Base-by-base conservation (phyloP, 2,888 invertebrate genomes). In the Polydrusus pterygomalis region DNA sequence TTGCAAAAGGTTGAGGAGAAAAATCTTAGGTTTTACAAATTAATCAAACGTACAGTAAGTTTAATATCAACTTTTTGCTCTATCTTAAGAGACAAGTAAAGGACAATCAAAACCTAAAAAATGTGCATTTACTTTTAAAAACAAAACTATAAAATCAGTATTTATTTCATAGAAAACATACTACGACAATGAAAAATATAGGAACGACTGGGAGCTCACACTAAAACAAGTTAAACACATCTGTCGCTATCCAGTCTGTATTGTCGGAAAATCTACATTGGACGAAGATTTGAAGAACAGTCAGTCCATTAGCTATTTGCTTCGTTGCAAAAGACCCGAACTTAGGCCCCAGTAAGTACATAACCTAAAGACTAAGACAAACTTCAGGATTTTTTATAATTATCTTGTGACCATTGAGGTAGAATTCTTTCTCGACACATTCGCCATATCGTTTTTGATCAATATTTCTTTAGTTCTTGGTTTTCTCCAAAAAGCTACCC, bases 261-360 rank as follows among this genome's bases (percentile, higher is more conserved):
- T 85, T 15, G 80, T 84, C 9, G 43, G 79, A n/a, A 84, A 84
- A 77, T 77, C 80, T 49, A 80, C 81, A 30, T 64, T 82, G 17
- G 87, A 87, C 74, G 75, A 80, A 34, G 68, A 80, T 7, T 63
- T 87, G 15, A 75, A 75, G 38, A 78, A 81, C 58, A 80, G 82
- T 77, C 84, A 85, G 0, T 85, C 86, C 0, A 86, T 87, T 40
- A 85, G 85, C 74, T 78, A 78, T 60, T 79, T 81, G 54, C 64
- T 83, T 13, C 77, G 76, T 3, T 78, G 79, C 75, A 74, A 76
- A 77, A 25, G 49, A 20, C 72, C 75, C 0, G 65, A 79, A 54
- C 64, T 73, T 10, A 73, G 82, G 30, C 79, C 81, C 3, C 56
- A 79, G 82, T 82, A 77, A 77, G 75, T 74, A 75, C 18, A 34